Conservation (phyloP, 2,113 vertebrate genomes). For the Marcusenius ussheri region DNA sequence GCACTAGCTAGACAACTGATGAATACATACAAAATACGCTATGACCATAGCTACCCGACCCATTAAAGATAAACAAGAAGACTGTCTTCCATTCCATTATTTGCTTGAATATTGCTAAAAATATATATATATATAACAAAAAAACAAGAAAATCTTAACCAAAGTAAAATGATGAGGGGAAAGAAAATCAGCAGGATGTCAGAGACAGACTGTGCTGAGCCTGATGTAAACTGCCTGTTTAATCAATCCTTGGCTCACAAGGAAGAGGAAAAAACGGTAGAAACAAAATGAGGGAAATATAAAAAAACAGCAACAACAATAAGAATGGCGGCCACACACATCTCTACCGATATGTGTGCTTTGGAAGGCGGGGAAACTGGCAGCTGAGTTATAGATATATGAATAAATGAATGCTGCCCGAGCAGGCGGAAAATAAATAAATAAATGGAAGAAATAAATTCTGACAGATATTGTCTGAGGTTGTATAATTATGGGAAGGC, state of each 20-base stretch:
- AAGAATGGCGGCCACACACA: not conserved
- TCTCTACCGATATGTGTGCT: not conserved
- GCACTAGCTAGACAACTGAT: not conserved
- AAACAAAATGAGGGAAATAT: not conserved
- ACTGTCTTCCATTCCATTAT: not conserved
- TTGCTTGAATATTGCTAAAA: not conserved
- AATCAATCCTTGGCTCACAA: not conserved
- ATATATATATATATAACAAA: not conserved
- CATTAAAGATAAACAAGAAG: not conserved
- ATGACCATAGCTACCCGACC: not conserved
- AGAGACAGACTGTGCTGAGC: not conserved
- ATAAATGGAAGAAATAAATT: not conserved
- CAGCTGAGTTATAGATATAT: not conserved
- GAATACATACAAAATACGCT: not conserved
- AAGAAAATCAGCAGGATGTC: not conserved
- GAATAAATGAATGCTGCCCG: not conserved
- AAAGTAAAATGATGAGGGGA: not conserved
- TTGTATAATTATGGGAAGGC: not conserved
- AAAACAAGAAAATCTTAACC: not conserved
- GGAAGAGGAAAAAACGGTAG: not conserved
- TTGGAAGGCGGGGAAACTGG: not conserved
- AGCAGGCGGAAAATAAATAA: not conserved
- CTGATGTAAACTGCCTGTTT: not conserved
- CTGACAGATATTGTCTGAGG: conserved; percentile 2
- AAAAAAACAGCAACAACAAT: not conserved